Evolutionary conservation across 2,113 vertebrate genomes (phyloP).

Genomic region (Rhipidura dahli): DNA sequence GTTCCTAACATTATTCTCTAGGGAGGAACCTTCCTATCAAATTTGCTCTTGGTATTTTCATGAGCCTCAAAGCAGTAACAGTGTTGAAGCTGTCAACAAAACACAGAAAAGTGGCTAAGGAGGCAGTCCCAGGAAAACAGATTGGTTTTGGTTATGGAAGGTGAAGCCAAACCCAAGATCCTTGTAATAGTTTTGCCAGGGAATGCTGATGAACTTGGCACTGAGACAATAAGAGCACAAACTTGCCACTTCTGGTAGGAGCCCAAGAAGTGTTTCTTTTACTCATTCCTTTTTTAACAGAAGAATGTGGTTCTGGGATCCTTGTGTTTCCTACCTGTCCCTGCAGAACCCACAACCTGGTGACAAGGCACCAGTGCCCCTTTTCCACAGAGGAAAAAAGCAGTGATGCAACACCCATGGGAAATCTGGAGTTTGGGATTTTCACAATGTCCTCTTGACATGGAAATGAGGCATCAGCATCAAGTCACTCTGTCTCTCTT

Average conservation of each 20-base stretch:
- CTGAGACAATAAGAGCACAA: background rate
- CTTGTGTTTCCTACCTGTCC: background rate
- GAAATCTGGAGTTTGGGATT: background rate
- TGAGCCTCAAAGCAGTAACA: background rate
- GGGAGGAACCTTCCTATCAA: background rate
- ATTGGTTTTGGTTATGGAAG: background rate
- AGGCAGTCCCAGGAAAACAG: background rate
- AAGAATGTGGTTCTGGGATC: background rate
- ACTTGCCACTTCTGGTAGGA: background rate
- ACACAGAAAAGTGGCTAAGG: background rate
- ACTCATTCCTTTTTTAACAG: background rate
- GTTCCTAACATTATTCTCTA: background rate
- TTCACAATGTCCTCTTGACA: background rate
- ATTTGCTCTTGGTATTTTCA: background rate
- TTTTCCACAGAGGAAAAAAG: background rate
- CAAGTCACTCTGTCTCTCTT: background rate
- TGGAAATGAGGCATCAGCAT: background rate
- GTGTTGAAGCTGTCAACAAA: background rate
- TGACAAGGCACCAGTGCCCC: rapidly evolving
- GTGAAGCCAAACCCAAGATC: background rate
- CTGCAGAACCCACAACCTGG: background rate
- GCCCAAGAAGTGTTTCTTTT: background rate
- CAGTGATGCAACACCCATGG: background rate
- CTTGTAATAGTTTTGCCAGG: background rate
- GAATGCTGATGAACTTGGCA: background rate